phyloP scores from a whole-genome alignment of 1,140 invertebrate genomes.

The Solenopsis fugax region DNA sequence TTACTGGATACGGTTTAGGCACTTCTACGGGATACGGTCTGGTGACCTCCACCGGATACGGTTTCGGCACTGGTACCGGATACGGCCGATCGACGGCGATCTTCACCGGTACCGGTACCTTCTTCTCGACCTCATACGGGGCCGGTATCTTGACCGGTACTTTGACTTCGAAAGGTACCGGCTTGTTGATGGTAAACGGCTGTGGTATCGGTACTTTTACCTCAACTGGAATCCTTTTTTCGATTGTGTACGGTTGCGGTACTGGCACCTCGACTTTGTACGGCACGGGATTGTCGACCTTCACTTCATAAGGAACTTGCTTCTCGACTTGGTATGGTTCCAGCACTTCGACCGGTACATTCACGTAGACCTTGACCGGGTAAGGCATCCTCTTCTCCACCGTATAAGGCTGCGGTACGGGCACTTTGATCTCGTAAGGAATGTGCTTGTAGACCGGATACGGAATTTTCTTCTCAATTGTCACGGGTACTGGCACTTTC shows the following conservation, averaged over 20 bases:
- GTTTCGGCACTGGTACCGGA: conserved; percentile 87
- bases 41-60: conserved; percentile 89
- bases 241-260: conserved; percentile 88
- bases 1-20: conserved; percentile 89
- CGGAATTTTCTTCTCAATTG: conserved; percentile 88
- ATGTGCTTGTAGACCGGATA: conserved; percentile 87
- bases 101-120: conserved; percentile 88
- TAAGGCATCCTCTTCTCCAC: conserved; percentile 85
- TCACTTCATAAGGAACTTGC: conserved; percentile 90
- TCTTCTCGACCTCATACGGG: conserved; percentile 88
- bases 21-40: conserved; percentile 91
- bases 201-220: conserved; percentile 89
- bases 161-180: conserved; percentile 89
- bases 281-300: conserved; percentile 89
- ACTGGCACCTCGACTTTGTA: conserved; percentile 88
- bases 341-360: conserved; percentile 83
- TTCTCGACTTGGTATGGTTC: conserved; percentile 89
- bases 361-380: conserved; percentile 80
- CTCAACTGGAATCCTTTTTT: conserved; percentile 87
- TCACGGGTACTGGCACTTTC: conserved; percentile 90
- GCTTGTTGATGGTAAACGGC: conserved; percentile 89
- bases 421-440: conserved; percentile 88
- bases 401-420: conserved; percentile 87
- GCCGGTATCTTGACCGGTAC: conserved; percentile 89
- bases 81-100: conserved; percentile 88